phyloP scores from a whole-genome alignment of 2,888 invertebrate species.

The Allygus modestus region DNA sequence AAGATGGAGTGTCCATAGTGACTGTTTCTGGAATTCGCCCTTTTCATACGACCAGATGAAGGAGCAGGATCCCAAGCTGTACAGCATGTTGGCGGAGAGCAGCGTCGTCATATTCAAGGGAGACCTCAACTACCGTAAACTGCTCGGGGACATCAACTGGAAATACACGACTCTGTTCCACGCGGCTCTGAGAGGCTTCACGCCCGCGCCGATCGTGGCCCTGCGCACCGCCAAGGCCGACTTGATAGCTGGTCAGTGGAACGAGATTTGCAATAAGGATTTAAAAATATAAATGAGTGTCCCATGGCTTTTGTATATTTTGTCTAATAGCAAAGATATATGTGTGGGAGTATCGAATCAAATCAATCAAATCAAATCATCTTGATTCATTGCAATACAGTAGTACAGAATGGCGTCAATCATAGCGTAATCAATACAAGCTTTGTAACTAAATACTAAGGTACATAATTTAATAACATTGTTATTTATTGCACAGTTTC shows the following conservation, averaged over 20 bases:
- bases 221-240: constrained; percentile 95
- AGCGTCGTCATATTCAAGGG: constrained; percentile 88
- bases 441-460: too few species aligned
- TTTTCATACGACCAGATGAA: constrained; percentile 89
- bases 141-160: constrained; percentile 93
- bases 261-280: neutral
- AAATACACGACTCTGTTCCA: constrained; percentile 82
- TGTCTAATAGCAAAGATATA: too few species aligned
- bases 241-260: constrained; percentile 77
- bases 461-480: too few species aligned
- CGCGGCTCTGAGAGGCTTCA: constrained; percentile 84
- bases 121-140: constrained; percentile 97
- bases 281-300: too few species aligned
- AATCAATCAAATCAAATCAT: too few species aligned
- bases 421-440: too few species aligned
- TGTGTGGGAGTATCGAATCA: too few species aligned
- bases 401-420: too few species aligned
- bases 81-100: constrained; percentile 83
- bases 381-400: too few species aligned
- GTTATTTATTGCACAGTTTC: too few species aligned
- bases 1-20: constrained; percentile 75
- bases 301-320: too few species aligned
- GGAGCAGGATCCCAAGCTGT: constrained; percentile 81
- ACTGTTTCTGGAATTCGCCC: constrained; percentile 93
- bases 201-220: constrained; percentile 88